Conservation (phyloP, 2,113 vertebrate species). For the Corythornis cristatus region DNA sequence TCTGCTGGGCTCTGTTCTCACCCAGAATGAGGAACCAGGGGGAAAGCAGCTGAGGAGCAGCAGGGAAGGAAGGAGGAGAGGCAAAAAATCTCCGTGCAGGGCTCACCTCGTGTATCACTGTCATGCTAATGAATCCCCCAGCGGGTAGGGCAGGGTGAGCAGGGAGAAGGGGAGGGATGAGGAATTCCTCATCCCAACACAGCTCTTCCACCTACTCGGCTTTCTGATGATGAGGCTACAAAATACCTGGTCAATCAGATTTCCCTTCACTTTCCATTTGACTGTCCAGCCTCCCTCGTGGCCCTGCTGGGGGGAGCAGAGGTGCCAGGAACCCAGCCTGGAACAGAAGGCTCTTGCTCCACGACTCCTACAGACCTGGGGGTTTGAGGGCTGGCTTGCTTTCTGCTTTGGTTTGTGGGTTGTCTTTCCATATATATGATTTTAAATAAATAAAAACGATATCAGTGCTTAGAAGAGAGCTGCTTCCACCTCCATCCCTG, state of each 20-base stretch:
- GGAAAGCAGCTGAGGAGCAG: not conserved
- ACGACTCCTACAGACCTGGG: not conserved
- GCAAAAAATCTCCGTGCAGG: not conserved
- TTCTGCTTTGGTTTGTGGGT: not conserved
- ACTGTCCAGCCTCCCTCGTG: not conserved
- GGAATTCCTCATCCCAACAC: not conserved
- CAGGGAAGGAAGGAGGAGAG: not conserved
- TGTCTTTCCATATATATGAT: not conserved
- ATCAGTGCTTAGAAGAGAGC: not conserved
- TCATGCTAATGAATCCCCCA: not conserved
- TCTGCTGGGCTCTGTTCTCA: not conserved
- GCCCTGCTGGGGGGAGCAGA: not conserved
- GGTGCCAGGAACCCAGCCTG: not conserved
- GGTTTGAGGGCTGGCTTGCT: not conserved
- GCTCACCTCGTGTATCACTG: accelerated
- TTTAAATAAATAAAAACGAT: not conserved
- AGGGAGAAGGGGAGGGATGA: not conserved
- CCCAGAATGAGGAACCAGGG: not conserved
- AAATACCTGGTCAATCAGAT: accelerated
- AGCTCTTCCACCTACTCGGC: not conserved
- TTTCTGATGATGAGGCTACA: not conserved
- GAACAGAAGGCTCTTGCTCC: not conserved
- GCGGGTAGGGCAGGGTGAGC: not conserved
- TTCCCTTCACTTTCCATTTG: not conserved
- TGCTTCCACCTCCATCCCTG: not conserved